Base-by-base conservation (phyloP, 92 coral and sea anemone genomes). In the Zoanthus gigantus region DNA sequence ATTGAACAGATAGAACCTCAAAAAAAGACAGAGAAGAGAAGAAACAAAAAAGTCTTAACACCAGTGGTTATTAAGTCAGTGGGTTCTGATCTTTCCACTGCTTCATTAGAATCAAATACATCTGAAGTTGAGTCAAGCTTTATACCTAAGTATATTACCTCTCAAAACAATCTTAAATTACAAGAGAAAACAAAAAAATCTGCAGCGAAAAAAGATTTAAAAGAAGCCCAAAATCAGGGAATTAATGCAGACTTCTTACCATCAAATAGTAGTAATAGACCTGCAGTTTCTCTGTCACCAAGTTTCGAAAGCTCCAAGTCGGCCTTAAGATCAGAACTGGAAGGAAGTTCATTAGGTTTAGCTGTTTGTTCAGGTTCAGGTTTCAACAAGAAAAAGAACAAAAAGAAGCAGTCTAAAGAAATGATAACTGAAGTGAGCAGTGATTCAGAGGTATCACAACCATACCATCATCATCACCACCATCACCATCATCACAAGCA, bases 401-500 rank as follows among this genome's bases (percentile, higher is more conserved):
- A 81, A 61, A 65, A 29, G 32, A 81, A 66, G 9, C 53, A 46
- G 37, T 44, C 54, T 0, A 30, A 57, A 61, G 72, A 42, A 3
- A 60, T 52, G 11, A 50, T 16, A 10, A 77, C 2, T 54, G 72
- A 79, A 61, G n/a, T 13, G 17, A 69, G 74, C 45, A 69, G 74
- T 31, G 74, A 30, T 16, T 48, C 44, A 13, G 85, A 28, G 23
- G 17, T 10, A 5, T 66, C 44, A 30, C 74, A 66, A 58, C 85
- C 61, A 5, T 72, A 79, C 3, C 80, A 76, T 13, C 80, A 76
- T 76, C 81, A 77, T 15, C 72, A 67, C 18, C 83, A 82, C n/a
- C 92, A 82, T 34, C 92, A 90, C 9, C 83, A 90, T n/a, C 89
- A 90, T 72, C 89, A 90, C 72, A 91, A 88, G 9, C 83, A 83